Evolutionary conservation across 2,888 invertebrate genomes (phyloP).

Genomic region (Punctoribates punctum): DNA sequence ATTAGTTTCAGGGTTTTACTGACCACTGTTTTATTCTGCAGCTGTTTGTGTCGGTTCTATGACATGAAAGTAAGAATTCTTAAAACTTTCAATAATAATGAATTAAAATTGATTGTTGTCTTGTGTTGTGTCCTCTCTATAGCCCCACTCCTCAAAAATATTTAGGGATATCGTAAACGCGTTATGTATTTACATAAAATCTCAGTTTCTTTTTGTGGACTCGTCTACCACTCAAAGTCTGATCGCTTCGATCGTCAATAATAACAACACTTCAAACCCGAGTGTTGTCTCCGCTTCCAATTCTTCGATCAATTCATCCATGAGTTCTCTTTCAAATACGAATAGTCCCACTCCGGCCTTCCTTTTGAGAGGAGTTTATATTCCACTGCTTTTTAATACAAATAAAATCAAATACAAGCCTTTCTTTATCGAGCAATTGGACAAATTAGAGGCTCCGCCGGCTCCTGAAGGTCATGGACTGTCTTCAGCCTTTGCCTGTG

Average conservation of each 20-base stretch:
- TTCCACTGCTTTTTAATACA: slow-evolving; percentile 80
- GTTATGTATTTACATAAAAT: slow-evolving; percentile 88
- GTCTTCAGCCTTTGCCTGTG: slow-evolving; percentile 87
- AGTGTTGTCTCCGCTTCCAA: slow-evolving; percentile 7
- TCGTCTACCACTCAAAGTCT: slow-evolving; percentile 41
- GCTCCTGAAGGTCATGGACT: slow-evolving; percentile 98
- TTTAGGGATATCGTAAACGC: slow-evolving; percentile 91
- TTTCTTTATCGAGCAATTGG: slow-evolving; percentile 76
- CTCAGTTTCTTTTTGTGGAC: slow-evolving; percentile 59
- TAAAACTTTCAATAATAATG: not conserved
- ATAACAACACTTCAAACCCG: slow-evolving; percentile 39
- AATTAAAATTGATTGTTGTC: not conserved
- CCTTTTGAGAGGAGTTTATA: slow-evolving; percentile 85
- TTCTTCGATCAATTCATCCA: not conserved
- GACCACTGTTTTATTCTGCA: slow-evolving; percentile 47
- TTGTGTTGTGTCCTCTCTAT: not conserved
- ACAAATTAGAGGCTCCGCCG: slow-evolving; percentile 85
- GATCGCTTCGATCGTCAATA: slow-evolving; percentile 44
- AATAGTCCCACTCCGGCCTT: slow-evolving; percentile 80
- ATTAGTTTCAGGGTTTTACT: slow-evolving; percentile 17
- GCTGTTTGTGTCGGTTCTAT: slow-evolving; percentile 87
- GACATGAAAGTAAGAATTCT: slow-evolving; percentile 67
- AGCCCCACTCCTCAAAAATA: slow-evolving; percentile 61
- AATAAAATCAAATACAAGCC: slow-evolving; percentile 67
- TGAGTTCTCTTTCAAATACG: slow-evolving; percentile 2